Base-by-base conservation (phyloP, 2,888 invertebrate species). In the Drosophila recens region DNA sequence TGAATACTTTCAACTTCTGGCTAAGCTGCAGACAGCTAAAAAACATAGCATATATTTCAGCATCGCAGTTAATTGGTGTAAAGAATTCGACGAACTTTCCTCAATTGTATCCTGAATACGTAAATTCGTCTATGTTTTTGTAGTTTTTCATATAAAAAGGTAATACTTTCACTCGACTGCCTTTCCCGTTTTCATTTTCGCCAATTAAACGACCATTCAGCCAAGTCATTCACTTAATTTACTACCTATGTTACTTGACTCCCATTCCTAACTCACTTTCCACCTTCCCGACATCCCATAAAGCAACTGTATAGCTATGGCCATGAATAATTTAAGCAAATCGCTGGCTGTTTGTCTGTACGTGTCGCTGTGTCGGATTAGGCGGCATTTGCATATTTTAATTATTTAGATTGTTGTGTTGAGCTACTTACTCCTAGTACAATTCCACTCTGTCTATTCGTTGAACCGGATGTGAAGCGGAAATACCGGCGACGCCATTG, bases 261-360 rank as follows among this genome's bases (percentile, higher is more conserved):
- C 11, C 46, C 27, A 57, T 2, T 2, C 23, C 11, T 17, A 10
- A 9, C 11, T 11, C 34, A 15, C 9, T 4, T 17, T n/a, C 38
- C 34, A n/a, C 10, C n/a, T 33, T 11, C 63, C 61, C 56, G 23
- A 11, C 56, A 8, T 10, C 15, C 38, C 63, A 57, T 64, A 64
- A 57, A 64, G 40, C 63, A 58, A 59, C 78, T 72, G 67, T 73
- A 73, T 72, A 53, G 76, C 65, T 36, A 57, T 48, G 73, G 88
- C 87, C 79, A 91, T 91, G 91, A 91, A 91, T 91, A 91, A 91
- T 91, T 91, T 91, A 91, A 78, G 76, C 72, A 91, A 91, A 91
- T 91, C 91, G 89, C 76, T 79, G 76, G 59, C 57, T 79, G 74
- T 51, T 72, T 74, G 73, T 75, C 71, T 85, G 86, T 80, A 75